These are phyloP conservation scores for Apostichopus leukothele DNA, from an alignment of 53 echinoderm and acorn worm genomes.

Conservation along the genomic window DNA sequence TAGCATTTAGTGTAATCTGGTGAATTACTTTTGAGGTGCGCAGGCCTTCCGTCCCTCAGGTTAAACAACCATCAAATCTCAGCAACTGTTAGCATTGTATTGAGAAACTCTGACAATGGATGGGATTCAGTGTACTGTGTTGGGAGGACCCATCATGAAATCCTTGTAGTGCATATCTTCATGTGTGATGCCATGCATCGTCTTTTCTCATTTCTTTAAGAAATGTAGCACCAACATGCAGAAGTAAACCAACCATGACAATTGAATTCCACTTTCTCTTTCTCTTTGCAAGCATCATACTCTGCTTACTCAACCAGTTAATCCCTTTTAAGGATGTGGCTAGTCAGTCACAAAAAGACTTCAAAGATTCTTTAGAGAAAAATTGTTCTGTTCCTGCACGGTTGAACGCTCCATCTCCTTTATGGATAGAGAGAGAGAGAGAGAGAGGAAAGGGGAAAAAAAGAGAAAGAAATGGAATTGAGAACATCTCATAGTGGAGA, in stretches of 20 bases:
- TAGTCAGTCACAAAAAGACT: neutral
- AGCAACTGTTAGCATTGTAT: no score
- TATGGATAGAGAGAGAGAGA: neutral
- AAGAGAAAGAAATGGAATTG: neutral
- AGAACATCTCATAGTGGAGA: no score
- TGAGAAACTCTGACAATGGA: no score
- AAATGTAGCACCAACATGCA: neutral
- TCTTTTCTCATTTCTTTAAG: neutral
- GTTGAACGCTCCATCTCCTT: neutral
- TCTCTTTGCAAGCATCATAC: neutral
- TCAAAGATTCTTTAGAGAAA: neutral
- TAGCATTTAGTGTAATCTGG: no score
- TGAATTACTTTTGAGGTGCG: no score
- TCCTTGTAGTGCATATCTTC: neutral
- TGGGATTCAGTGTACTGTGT: no score
- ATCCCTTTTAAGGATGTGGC: constrained; percentile 15
- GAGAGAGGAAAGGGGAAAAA: neutral
- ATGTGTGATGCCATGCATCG: neutral
- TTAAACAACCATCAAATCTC: no score
- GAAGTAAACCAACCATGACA: neutral
- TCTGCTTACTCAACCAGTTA: constrained; percentile 25
- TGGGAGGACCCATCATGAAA: no score
- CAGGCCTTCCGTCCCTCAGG: no score
- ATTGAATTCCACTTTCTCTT: constrained; percentile 13
- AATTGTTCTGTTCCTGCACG: neutral